Conservation (phyloP, 2,888 invertebrate genomes). For the Phania funesta region DNA sequence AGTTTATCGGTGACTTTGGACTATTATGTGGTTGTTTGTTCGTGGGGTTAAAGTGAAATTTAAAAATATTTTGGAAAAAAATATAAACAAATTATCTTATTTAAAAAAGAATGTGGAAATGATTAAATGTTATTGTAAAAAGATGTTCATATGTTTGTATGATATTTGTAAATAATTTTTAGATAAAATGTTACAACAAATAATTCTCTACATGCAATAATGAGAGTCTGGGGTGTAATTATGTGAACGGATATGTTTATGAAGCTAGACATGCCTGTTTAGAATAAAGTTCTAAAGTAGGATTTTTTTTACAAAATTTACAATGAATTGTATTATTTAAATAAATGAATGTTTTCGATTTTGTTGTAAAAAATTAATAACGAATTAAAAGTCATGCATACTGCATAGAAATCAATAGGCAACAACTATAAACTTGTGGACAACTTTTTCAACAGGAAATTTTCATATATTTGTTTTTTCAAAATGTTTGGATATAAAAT, state of each 20-base stretch:
- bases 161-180: slow-evolving; percentile 29
- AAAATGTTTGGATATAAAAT: not conserved
- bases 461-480: not conserved
- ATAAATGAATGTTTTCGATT: not conserved
- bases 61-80: slow-evolving; percentile 12
- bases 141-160: not conserved
- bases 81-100: slow-evolving; percentile 24
- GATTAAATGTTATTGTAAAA: slow-evolving; percentile 7
- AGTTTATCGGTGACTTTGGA: slow-evolving; percentile 93
- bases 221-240: slow-evolving; percentile 18
- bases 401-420: not conserved
- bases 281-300: not conserved
- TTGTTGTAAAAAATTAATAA: not conserved
- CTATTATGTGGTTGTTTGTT: slow-evolving; percentile 77
- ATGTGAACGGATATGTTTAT: not conserved
- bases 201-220: slow-evolving; percentile 51
- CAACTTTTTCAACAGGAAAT: not conserved
- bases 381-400: not conserved
- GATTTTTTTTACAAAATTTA: slow-evolving; percentile 11
- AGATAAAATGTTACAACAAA: slow-evolving; percentile 51
- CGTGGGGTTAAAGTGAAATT: slow-evolving; percentile 28
- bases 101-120: slow-evolving; percentile 22
- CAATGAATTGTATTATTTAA: slow-evolving; percentile 4
- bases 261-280: slow-evolving; percentile 16
- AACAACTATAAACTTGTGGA: not conserved